Evolutionary conservation across 1,140 invertebrate species (phyloP).

Genomic region (Papilio aristodemus): DNA sequence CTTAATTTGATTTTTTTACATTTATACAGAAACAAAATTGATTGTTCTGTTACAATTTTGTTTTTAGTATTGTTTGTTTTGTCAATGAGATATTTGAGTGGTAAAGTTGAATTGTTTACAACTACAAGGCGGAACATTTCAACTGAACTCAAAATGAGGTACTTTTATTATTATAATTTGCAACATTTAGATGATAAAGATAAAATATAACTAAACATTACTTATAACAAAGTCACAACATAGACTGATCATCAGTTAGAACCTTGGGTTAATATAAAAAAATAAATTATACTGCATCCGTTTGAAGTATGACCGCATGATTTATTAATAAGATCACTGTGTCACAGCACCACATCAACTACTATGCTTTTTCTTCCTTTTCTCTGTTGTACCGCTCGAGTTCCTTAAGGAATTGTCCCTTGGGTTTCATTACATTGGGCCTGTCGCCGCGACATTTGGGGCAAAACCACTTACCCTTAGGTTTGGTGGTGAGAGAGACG

Average conservation of each 20-base stretch:
- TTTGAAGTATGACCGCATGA: constrained; percentile 39
- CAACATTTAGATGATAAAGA: constrained; percentile 13
- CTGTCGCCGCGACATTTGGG: constrained; percentile 96
- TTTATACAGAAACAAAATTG: background rate
- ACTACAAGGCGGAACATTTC: constrained; percentile 25
- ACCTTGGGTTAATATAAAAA: constrained; percentile 27
- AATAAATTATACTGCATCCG: constrained; percentile 38
- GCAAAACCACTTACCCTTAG: constrained; percentile 99
- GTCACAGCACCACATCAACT: constrained; percentile 30
- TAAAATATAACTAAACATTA: background rate
- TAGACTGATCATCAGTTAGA: constrained; percentile 14
- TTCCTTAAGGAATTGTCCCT: constrained; percentile 94
- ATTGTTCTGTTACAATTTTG: background rate
- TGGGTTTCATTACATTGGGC: constrained; percentile 95
- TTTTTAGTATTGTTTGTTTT: background rate
- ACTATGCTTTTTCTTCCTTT: constrained; percentile 93
- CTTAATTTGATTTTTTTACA: background rate
- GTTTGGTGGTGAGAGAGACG: constrained; percentile 96
- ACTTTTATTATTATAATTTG: constrained; percentile 20
- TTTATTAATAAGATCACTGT: constrained; percentile 36
- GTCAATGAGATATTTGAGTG: background rate
- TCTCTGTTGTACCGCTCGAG: constrained; percentile 94
- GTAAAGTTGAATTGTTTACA: constrained; percentile 18
- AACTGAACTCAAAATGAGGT: constrained; percentile 23
- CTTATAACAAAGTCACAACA: constrained; percentile 19